Evolutionary conservation across 2,797 vertebrate genomes (phyloP).

Genomic region (Merluccius polli): DNA sequence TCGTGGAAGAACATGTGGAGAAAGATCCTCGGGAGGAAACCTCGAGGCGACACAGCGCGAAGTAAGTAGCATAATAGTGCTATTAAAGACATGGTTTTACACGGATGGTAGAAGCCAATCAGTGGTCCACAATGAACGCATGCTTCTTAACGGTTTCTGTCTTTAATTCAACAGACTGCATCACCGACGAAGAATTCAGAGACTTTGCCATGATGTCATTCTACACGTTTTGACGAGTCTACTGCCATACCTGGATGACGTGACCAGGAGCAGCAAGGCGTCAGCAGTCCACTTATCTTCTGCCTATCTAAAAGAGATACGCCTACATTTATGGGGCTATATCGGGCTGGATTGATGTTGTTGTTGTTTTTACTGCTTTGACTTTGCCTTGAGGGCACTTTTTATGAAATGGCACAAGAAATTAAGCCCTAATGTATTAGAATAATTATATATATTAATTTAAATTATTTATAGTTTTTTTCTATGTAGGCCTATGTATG

Average conservation of each 20-base stretch:
- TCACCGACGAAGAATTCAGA: constrained; percentile 62
- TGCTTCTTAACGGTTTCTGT: constrained; percentile 6
- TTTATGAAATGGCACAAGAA: neutral
- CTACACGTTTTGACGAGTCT: constrained; percentile 57
- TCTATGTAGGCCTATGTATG: neutral
- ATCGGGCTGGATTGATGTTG: neutral
- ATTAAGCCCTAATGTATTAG: neutral
- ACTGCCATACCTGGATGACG: constrained; percentile 25
- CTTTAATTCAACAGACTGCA: constrained; percentile 45
- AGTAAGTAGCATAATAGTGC: constrained; percentile 45
- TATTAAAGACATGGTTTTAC: neutral
- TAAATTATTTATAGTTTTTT: neutral
- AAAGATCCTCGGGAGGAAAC: constrained; percentile 32
- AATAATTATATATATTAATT: neutral
- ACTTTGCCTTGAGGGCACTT: neutral
- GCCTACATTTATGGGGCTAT: neutral
- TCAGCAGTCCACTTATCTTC: neutral
- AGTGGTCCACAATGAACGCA: neutral
- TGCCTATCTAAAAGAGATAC: neutral
- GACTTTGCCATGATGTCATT: constrained; percentile 68
- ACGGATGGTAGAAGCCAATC: neutral
- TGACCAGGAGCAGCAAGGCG: constrained; percentile 15
- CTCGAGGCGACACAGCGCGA: neutral
- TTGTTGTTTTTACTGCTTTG: neutral
- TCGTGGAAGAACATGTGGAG: constrained; percentile 43